These are phyloP conservation scores for Anoplius nigerrimus DNA, from an alignment of 2,888 invertebrate species.

Conservation along the genomic window DNA sequence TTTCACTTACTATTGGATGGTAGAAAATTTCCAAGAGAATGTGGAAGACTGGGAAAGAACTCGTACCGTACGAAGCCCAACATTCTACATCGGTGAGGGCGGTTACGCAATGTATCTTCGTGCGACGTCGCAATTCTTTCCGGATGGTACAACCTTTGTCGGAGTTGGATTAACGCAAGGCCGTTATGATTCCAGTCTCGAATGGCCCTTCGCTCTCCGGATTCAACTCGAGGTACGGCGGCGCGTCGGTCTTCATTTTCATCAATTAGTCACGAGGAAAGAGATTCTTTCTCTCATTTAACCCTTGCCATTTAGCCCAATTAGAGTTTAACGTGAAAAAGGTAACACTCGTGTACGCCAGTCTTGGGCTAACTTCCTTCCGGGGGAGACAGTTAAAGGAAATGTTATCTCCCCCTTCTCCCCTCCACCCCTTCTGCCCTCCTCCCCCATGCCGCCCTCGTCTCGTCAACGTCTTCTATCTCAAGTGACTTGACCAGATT, in stretches of 20 bases:
- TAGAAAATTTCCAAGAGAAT: conserved; percentile 69
- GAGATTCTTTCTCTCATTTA: too few species aligned
- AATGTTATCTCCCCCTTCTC: background rate
- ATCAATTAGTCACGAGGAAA: background rate
- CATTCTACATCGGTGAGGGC: conserved; percentile 69
- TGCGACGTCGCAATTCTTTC: conserved; percentile 70
- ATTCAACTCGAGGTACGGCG: conserved; percentile 67
- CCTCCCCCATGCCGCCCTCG: background rate
- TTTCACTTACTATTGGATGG: conserved; percentile 73
- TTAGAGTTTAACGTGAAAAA: too few species aligned
- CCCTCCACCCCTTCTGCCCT: background rate
- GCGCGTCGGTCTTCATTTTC: background rate
- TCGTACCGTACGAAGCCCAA: conserved; percentile 69
- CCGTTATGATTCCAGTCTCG: conserved; percentile 64
- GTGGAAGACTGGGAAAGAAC: conserved; percentile 69
- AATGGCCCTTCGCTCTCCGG: conserved; percentile 73
- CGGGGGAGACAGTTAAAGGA: background rate
- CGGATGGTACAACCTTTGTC: conserved; percentile 65
- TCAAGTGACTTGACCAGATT: conserved; percentile 50
- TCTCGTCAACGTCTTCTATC: background rate
- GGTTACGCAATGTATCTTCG: conserved; percentile 74
- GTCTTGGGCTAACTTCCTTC: too few species aligned
- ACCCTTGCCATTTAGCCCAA: too few species aligned
- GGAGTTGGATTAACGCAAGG: conserved; percentile 73
- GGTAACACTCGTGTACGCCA: too few species aligned